Evolutionary conservation across 2,113 vertebrate genomes (phyloP), one percentile per base, ranked within the genome.

Genomic region (Sinocyclocheilus rhinocerous): DNA sequence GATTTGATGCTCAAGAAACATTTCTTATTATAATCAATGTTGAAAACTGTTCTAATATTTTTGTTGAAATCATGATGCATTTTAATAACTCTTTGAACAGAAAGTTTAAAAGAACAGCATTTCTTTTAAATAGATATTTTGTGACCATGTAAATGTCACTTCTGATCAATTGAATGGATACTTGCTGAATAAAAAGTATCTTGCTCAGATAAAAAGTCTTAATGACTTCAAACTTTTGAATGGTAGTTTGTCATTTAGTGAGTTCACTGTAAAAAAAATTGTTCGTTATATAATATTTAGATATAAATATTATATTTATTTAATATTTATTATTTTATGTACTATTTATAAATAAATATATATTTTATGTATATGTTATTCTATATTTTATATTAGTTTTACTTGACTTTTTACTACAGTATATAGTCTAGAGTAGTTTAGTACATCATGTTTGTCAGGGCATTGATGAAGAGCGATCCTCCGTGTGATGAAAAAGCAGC

Each of bases 401-500:
- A 50, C 48, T 50, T 50, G 15, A 50, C 12, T 4, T 50, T 50
- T 50, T 50, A 50, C 4, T 4, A 15, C 45, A 48, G 45, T 48
- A 48, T 15, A 50, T 15, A 52, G 16, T 26, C 24, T 24, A 10
- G 26, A 67, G 20, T 65, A 18, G 13, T 67, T 85, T 8, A 67
- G 61, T 55, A 24, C 48, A 39, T 63, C 48, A 20, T 26, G 20
- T 69, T 85, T 80, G 45, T 80, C 6, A 81, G 24, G 52, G 50
- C 24, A 76, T 57, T n/a, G 36, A 22, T 50, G 65, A 80, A 76
- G 33, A 80, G 29, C 57, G 83, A 87, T 89, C 80, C 63, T 81
- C 36, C 36, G 57, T 85, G 75, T 69, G 72, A 85, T 81, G 63
- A 83, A 59, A 76, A 81, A 63, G 67, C 72, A 63, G 65, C 20